These are phyloP conservation scores for Autographa pulchrina DNA, from an alignment of 2,888 invertebrate species.

Conservation along the genomic window DNA sequence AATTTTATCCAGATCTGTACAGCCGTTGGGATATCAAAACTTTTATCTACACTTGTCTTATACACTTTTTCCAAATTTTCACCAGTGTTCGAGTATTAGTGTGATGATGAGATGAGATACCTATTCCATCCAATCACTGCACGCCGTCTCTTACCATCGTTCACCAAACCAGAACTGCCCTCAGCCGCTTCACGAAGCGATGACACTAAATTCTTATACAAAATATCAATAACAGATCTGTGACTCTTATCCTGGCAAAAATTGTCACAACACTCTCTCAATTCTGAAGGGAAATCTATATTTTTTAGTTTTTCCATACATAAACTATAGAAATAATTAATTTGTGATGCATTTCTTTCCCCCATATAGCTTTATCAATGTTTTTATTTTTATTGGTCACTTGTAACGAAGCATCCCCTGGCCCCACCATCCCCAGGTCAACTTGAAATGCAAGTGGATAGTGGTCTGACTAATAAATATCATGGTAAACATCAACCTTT, in stretches of 20 bases:
- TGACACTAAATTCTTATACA: conserved; percentile 5
- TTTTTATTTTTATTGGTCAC: neutral
- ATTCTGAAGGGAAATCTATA: conserved; percentile 12
- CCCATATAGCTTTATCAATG: neutral
- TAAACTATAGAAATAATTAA: neutral
- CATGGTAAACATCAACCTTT: conserved; percentile 1
- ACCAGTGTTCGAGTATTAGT: no score
- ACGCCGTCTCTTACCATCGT: neutral
- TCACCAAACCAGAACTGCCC: conserved; percentile 1
- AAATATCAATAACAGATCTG: conserved; percentile 3
- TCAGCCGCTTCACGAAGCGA: conserved; percentile 9
- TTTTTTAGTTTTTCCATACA: conserved; percentile 15
- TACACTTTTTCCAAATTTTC: no score
- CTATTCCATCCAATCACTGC: conserved; percentile 7
- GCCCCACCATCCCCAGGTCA: conserved; percentile 12
- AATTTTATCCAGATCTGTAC: no score
- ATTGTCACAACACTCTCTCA: conserved; percentile 6
- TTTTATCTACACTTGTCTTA: no score
- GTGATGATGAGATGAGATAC: no score
- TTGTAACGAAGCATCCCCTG: neutral
- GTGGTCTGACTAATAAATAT: conserved; percentile 15
- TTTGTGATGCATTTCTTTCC: neutral
- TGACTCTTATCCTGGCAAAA: neutral
- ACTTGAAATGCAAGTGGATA: neutral
- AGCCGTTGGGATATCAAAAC: no score